These are phyloP conservation scores for Palythoa caribaeorum DNA, from an alignment of 92 coral and sea anemone species.

Conservation along the genomic window DNA sequence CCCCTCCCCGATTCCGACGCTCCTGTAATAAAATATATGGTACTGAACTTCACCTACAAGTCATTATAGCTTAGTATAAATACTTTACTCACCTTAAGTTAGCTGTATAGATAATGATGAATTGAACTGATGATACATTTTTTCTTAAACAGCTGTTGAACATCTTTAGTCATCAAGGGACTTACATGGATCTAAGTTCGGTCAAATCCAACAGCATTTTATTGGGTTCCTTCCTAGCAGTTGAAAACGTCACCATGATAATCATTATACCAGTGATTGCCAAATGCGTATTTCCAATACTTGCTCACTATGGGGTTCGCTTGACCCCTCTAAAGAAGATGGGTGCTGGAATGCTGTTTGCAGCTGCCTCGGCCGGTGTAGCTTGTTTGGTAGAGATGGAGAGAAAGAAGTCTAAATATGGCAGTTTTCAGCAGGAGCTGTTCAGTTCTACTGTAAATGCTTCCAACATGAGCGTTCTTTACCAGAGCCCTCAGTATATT, in stretches of 20 bases:
- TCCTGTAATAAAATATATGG: too few species aligned
- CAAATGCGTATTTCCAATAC: not conserved
- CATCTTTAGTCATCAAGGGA: not conserved
- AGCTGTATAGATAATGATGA: too few species aligned
- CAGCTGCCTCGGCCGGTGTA: constrained; percentile 70
- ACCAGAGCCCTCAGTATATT: too few species aligned
- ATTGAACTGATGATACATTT: too few species aligned
- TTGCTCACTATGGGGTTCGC: constrained; percentile 51
- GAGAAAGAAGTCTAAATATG: constrained; percentile 42
- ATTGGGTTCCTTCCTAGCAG: not conserved
- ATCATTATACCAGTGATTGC: not conserved
- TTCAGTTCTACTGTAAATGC: too few species aligned
- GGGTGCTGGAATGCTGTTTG: constrained; percentile 86
- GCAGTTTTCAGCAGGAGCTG: too few species aligned
- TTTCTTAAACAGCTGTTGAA: too few species aligned
- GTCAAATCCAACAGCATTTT: not conserved
- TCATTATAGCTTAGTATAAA: too few species aligned
- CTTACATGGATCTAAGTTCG: not conserved
- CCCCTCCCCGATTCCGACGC: too few species aligned
- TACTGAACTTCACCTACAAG: too few species aligned
- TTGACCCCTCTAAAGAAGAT: constrained; percentile 82
- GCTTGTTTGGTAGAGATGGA: constrained; percentile 80
- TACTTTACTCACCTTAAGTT: too few species aligned
- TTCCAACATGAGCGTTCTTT: too few species aligned
- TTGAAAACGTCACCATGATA: not conserved